Percentiles rank a stretch among this genome's conserved stretches.
Evolutionary conservation across 2,797 vertebrate genomes (phyloP).

Genomic region (Rhinogobio ventralis): DNA sequence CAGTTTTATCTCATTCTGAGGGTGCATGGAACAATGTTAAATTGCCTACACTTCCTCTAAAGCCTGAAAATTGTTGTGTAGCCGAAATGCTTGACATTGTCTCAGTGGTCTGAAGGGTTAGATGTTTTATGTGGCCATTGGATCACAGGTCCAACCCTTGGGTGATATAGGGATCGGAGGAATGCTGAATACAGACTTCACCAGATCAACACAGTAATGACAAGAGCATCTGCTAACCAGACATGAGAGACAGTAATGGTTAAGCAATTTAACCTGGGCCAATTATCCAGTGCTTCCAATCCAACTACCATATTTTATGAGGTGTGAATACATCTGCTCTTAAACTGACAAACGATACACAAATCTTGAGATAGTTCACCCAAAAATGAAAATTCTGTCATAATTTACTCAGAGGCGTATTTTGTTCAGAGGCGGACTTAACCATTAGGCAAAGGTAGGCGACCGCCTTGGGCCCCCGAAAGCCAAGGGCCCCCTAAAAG

Average conservation of each 20-base stretch:
- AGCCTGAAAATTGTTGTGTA: neutral
- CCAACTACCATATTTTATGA: neutral
- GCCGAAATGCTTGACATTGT: neutral
- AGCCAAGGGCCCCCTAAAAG: too few relatives aligned
- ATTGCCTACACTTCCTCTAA: neutral
- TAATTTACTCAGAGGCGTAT: too few relatives aligned
- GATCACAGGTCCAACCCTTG: neutral
- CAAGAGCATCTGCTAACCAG: constrained; percentile 4
- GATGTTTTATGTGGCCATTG: neutral
- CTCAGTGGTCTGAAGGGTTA: neutral
- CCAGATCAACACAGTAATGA: neutral
- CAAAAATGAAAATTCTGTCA: too few relatives aligned
- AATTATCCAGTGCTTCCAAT: constrained; percentile 14
- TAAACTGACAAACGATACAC: neutral
- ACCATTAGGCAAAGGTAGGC: too few relatives aligned
- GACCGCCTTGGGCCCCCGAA: too few relatives aligned
- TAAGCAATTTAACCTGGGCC: neutral
- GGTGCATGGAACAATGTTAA: neutral
- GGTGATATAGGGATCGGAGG: neutral
- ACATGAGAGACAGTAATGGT: neutral
- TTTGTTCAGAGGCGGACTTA: too few relatives aligned
- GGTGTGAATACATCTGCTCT: constrained; percentile 5
- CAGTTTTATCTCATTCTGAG: neutral
- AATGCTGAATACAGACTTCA: constrained; percentile 41
- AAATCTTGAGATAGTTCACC: too few relatives aligned